Percentiles rank a stretch among this genome's conserved stretches.
Evolutionary conservation across 2,888 invertebrate species (phyloP).

Genomic region (Drosophila kambysellisi): DNA sequence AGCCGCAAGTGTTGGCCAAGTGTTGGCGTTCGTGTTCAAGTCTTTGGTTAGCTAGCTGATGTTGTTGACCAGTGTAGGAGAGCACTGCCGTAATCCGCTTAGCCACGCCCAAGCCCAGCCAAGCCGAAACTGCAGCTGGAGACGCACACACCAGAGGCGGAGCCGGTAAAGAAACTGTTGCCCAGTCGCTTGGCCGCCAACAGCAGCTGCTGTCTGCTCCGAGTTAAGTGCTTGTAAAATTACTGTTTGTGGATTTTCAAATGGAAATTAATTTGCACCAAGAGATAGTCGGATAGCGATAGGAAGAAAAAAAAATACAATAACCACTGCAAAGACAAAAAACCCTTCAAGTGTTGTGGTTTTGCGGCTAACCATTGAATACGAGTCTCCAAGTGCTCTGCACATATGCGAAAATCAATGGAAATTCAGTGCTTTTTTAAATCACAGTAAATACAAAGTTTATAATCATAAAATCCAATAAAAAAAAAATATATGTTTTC

Average conservation of each 20-base stretch:
- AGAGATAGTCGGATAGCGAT: conserved; percentile 23
- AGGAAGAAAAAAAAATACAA: conserved; percentile 5
- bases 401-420: not conserved
- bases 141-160: not conserved
- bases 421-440: not conserved
- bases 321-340: conserved; percentile 16
- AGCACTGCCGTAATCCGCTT: conserved; percentile 67
- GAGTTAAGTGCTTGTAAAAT: conserved; percentile 76
- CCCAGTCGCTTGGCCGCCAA: conserved; percentile 24
- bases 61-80: not conserved
- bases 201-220: conserved; percentile 44
- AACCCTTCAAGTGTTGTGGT: conserved; percentile 29
- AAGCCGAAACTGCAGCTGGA: conserved; percentile 5
- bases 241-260: conserved; percentile 73
- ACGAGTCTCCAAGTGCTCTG: conserved; percentile 5
- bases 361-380: conserved; percentile 8
- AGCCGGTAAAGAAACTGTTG: not conserved
- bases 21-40: conserved; percentile 38
- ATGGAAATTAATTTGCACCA: conserved; percentile 69
- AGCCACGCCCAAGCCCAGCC: conserved; percentile 46
- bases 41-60: conserved; percentile 35
- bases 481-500: not conserved
- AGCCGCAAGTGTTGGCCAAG: conserved; percentile 68
- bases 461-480: too few species aligned
- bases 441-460: not conserved